phyloP scores from a whole-genome alignment of 2,797 vertebrate species.

The Sebastolobus altivelis region DNA sequence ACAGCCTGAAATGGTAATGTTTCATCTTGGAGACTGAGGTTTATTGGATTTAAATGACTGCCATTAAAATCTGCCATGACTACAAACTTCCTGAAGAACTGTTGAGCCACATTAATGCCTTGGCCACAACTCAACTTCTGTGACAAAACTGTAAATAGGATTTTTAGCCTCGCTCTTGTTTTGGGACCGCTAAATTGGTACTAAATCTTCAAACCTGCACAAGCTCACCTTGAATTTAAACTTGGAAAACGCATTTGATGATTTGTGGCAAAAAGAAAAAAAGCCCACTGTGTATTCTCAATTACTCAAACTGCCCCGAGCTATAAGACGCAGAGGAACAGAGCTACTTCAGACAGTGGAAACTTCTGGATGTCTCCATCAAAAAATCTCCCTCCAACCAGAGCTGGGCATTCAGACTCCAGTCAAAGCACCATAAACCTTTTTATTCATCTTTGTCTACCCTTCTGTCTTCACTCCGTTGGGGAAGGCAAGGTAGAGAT shows the following conservation, averaged over 20 bases:
- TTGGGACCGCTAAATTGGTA: not conserved
- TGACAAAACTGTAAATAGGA: slow-evolving; percentile 36
- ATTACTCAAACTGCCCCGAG: slow-evolving; percentile 29
- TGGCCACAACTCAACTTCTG: not conserved
- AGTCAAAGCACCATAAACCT: slow-evolving; percentile 2
- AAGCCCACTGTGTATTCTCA: slow-evolving; percentile 3
- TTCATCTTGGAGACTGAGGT: slow-evolving; percentile 15
- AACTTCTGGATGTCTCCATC: slow-evolving; percentile 17
- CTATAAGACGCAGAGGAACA: slow-evolving; percentile 26
- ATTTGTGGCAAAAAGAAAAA: not conserved
- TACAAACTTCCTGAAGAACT: slow-evolving; percentile 30
- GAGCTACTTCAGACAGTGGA: slow-evolving; percentile 17
- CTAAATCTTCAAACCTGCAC: slow-evolving; percentile 17
- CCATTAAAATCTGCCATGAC: slow-evolving; percentile 43
- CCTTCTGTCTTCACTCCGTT: slow-evolving; percentile 17
- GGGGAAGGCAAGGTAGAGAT: not conserved
- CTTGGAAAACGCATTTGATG: slow-evolving; percentile 10
- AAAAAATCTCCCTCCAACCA: not conserved
- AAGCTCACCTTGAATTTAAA: slow-evolving; percentile 1
- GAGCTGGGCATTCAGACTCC: not conserved
- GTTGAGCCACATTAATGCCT: slow-evolving; percentile 12
- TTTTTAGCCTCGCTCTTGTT: slow-evolving; percentile 16
- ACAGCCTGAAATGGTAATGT: slow-evolving; percentile 3
- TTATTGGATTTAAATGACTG: slow-evolving; percentile 56
- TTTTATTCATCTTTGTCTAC: slow-evolving; percentile 1